phyloP scores from a whole-genome alignment of 2,113 vertebrate species.

The Shinisaurus crocodilurus region DNA sequence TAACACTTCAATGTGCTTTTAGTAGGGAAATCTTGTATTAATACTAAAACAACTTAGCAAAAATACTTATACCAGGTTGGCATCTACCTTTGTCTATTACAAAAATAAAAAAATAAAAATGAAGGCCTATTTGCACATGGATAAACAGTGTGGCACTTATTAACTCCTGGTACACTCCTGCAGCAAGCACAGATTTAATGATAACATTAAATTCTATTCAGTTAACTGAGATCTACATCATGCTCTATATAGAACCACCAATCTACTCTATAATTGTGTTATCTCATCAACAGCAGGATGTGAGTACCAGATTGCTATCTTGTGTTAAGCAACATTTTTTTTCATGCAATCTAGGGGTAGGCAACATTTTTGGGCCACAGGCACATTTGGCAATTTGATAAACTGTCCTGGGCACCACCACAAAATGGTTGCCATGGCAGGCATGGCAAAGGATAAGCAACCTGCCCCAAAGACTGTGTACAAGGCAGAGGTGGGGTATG shows the following conservation, averaged over 20 bases:
- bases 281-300: not conserved
- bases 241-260: not conserved
- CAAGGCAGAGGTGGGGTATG: too few relatives aligned
- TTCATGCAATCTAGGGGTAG: not conserved
- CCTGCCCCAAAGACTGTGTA: too few relatives aligned
- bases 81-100: not conserved
- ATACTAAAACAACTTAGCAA: not conserved
- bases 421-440: too few relatives aligned
- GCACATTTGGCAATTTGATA: too few relatives aligned
- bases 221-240: not conserved
- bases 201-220: not conserved
- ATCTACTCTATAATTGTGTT: not conserved
- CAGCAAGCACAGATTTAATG: not conserved
- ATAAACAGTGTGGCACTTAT: not conserved
- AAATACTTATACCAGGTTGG: not conserved
- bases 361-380: too few relatives aligned
- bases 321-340: not conserved
- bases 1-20: constrained; percentile 40
- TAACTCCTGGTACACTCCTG: not conserved
- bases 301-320: not conserved
- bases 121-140: not conserved
- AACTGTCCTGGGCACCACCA: too few relatives aligned
- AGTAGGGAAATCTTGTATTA: not conserved
- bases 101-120: too few relatives aligned
- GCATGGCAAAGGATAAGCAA: too few relatives aligned